Conservation (phyloP, 2,797 vertebrate species). For the Mionectes olivaceus region DNA sequence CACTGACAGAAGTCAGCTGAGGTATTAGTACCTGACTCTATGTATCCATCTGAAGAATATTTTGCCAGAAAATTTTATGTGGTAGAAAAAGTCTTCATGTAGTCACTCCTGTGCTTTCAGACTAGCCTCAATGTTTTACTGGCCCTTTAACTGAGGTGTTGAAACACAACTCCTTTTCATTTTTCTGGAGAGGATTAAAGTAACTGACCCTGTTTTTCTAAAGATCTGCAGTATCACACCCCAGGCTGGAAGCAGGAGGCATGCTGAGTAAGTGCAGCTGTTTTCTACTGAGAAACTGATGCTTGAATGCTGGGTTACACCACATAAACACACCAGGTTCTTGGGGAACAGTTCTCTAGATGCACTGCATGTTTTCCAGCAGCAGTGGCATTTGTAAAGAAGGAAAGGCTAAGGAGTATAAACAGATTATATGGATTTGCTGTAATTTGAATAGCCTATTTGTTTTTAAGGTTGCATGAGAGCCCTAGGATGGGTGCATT, state of each 20-base stretch:
- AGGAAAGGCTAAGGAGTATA: neutral
- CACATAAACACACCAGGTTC: neutral
- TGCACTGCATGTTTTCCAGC: neutral
- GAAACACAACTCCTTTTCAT: neutral
- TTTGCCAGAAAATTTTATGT: neutral
- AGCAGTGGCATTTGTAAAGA: neutral
- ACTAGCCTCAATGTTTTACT: neutral
- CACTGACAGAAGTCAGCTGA: neutral
- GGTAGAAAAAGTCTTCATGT: neutral
- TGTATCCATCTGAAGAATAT: neutral
- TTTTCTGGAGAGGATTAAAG: neutral
- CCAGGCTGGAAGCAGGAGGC: neutral
- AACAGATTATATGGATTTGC: neutral
- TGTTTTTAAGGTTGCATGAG: neutral
- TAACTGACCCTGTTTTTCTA: neutral
- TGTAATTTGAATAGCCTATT: neutral
- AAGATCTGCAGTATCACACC: neutral
- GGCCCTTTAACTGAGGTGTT: neutral
- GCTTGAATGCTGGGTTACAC: accelerated
- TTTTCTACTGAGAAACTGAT: neutral
- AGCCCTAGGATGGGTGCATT: neutral
- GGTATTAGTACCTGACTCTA: neutral
- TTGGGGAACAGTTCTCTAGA: neutral
- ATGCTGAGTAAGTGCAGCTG: neutral
- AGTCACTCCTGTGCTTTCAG: neutral